Evolutionary conservation across 2,797 vertebrate genomes (phyloP), one percentile per base, ranked within the genome.

Genomic region (Halcyon chelicuti): DNA sequence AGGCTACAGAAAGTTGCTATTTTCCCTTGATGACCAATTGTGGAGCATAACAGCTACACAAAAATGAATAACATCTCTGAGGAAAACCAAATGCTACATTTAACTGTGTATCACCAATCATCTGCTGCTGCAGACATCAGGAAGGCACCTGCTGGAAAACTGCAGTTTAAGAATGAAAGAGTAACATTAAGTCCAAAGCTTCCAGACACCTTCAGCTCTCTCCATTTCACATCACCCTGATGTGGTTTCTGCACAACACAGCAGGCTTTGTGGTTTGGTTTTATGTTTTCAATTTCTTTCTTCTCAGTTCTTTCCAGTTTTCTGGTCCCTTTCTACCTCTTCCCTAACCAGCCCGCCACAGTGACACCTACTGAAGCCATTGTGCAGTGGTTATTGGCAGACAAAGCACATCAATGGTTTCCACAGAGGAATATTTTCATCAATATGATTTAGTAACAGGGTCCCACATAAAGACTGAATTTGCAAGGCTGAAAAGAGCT

Each of bases 151-250:
- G 40, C 61, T 73, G 60, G 39, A 87, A 93, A 72, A 81, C 33
- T 88, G n/a, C 55, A 78, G 39, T 90, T 90, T 54, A 40, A 86
- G 61, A 91, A 68, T 37, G 68, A 66, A 75, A 76, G 47, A 92
- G 33, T 8, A 77, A 5, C 3, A 3, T 5, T 81, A 52, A 88
- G 37, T 39, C 29, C 57, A 80, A 76, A 55, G 49, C 65, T 71
- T 91, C 65, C 72, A 79, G 79, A 46, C 14, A 57, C 18, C 15
- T 35, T 67, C 49, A 33, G 29, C 8, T 60, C 5, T 37, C 60
- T 71, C 42, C 6, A 14, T 92, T 82, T 88, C 28, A 70, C 70
- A 35, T 66, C 23, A 42, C 8, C 21, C 14, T 68, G 61, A 58
- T 75, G 35, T 28, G 21, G 26, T 78, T 90, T 88, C 87, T 66